These are phyloP conservation scores for Pyrgilauda ruficollis DNA, from an alignment of 2,113 vertebrate species.

Conservation along the genomic window DNA sequence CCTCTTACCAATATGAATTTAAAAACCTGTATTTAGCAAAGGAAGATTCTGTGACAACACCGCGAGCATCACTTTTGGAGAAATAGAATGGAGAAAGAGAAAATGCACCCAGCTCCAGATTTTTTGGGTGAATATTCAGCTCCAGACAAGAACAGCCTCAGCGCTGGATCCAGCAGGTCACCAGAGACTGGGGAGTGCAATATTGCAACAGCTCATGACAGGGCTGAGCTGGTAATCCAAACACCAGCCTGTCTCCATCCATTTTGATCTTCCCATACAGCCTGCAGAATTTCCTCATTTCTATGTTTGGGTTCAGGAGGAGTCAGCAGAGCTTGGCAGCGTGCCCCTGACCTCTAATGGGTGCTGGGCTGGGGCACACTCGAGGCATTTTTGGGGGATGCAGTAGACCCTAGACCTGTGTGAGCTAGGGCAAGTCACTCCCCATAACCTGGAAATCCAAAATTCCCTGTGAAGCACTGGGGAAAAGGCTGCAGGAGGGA, in stretches of 20 bases:
- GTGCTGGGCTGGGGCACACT: background rate
- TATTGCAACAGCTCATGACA: background rate
- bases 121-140: background rate
- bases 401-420: background rate
- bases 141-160: background rate
- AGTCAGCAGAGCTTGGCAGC: background rate
- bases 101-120: background rate
- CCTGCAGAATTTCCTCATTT: background rate
- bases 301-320: background rate
- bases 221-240: background rate
- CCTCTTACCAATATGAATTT: background rate
- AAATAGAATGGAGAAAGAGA: background rate
- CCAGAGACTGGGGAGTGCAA: background rate
- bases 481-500: background rate
- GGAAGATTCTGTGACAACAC: background rate
- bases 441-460: accelerated
- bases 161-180: background rate
- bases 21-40: background rate
- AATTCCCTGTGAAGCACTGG: background rate
- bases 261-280: background rate
- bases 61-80: background rate
- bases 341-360: background rate
- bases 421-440: background rate
- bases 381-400: background rate
- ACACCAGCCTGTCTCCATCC: background rate